Base-by-base conservation (phyloP, 2,797 vertebrate species). In the Zalophus californianus region DNA sequence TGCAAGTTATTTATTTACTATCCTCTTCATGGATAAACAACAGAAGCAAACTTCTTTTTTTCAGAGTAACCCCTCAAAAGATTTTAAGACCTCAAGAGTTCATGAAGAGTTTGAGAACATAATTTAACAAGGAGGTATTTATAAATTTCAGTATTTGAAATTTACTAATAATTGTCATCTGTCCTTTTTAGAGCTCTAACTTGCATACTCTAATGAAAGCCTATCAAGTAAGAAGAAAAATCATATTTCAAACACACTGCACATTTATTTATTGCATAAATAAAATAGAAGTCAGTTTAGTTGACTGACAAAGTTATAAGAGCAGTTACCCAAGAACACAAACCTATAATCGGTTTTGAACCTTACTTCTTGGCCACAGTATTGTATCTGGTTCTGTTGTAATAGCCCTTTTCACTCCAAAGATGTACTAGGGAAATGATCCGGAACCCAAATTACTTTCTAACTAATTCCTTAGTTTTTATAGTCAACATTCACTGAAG, bases 171-270 rank as follows among this genome's bases (percentile, higher is more conserved):
- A 92, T 78, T 91, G 93, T 78, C 44, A 93, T 70, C 54, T 94
- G 29, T n/a, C 78, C 29, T 80, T 84, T 90, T 93, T 70, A 77
- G n/a, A 87, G n/a, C 16, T 78, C 4, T 62, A 60, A 85, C 70
- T 83, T 93, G 27, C 48, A 80, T 93, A 97, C 75, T 96, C 10
- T 68, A 80, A 73, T 48, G 20, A 96, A 52, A 93, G 41, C 12
- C 64, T 87, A 77, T 87, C 56, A 96, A 90, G 68, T 85, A 88
- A 95, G 52, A 94, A 56, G 7, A 95, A 95, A 79, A 93, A 77
- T 32, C 11, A 68, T 9, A 86, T 92, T 94, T 95, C 58, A 88
- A 70, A 96, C 73, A 78, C 38, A 56, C 1, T 66, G 9, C 35
- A 35, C 35, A 35, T 35, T 35, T 35, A 35, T 35, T 35, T 35